Evolutionary conservation across 2,113 vertebrate species (phyloP).

Genomic region (Carlito syrichta): DNA sequence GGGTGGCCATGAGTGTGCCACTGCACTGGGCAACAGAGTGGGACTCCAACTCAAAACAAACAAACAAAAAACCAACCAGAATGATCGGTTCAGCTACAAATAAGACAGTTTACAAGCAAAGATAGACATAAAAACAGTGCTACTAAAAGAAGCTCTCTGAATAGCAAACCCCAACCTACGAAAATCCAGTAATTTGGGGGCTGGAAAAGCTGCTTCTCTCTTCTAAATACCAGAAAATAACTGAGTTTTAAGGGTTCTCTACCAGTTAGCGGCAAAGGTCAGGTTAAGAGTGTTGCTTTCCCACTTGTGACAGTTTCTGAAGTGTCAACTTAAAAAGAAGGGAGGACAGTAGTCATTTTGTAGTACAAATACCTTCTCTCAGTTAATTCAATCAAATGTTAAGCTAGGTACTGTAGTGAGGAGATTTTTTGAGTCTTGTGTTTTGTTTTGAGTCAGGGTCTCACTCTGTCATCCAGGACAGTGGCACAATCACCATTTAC

Average conservation of each 20-base stretch:
- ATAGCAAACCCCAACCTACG: neutral
- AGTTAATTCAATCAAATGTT: neutral
- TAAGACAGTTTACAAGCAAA: neutral
- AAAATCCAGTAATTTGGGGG: neutral
- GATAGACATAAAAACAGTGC: neutral
- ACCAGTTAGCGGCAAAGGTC: neutral
- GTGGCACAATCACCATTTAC: too few relatives aligned
- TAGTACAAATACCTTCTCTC: neutral
- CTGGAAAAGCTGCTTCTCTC: neutral
- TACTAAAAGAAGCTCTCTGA: neutral
- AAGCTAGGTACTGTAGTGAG: neutral
- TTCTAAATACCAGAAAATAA: neutral
- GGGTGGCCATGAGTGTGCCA: too few relatives aligned
- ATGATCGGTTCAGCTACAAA: slow-evolving; percentile 1
- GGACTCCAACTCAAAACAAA: too few relatives aligned
- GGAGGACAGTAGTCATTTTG: neutral
- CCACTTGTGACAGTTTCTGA: neutral
- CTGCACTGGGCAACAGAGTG: too few relatives aligned
- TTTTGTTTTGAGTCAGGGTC: too few relatives aligned
- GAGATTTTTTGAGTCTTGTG: too few relatives aligned
- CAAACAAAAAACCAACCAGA: neutral
- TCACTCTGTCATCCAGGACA: too few relatives aligned
- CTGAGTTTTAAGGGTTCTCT: neutral
- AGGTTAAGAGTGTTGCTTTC: neutral
- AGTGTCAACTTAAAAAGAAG: neutral